These are phyloP conservation scores for Ardeotis arabs DNA, from an alignment of 2,113 vertebrate genomes.

Conservation along the genomic window DNA sequence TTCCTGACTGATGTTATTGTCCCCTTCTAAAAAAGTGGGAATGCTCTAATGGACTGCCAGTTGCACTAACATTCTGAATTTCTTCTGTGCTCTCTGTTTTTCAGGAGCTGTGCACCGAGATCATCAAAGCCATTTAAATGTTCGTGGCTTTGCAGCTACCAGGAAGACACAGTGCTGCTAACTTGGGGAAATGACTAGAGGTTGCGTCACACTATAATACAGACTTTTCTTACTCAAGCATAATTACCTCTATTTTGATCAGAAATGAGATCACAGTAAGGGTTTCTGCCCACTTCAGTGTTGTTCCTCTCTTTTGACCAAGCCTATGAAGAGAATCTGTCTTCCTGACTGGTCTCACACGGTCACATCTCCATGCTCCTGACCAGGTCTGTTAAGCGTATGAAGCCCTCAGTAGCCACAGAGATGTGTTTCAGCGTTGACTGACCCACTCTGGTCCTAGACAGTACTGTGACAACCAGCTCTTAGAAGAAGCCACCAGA, in stretches of 20 bases:
- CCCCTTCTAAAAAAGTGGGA: not conserved
- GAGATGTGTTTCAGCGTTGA: not conserved
- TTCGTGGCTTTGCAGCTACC: not conserved
- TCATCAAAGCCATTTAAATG: not conserved
- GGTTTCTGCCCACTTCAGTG: not conserved
- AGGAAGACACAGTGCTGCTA: not conserved
- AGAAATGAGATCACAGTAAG: not conserved
- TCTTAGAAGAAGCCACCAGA: not conserved
- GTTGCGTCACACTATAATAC: not conserved
- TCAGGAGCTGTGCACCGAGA: not conserved
- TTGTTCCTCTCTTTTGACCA: not conserved
- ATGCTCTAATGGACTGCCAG: not conserved
- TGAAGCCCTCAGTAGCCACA: not conserved
- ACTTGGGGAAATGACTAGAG: not conserved
- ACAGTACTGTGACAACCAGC: not conserved
- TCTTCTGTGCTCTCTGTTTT: not conserved
- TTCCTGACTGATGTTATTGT: not conserved
- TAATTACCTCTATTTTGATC: not conserved
- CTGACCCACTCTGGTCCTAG: not conserved
- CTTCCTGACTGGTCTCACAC: not conserved
- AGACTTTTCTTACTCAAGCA: not conserved
- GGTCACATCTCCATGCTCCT: not conserved
- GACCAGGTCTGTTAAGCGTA: not conserved
- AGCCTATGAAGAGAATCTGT: not conserved
- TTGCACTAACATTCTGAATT: not conserved